A percentile compares a stretch with the other conserved stretches of the same genome.
phyloP scores from a whole-genome alignment of 2,888 invertebrate genomes.

The Eupithecia subumbrata region DNA sequence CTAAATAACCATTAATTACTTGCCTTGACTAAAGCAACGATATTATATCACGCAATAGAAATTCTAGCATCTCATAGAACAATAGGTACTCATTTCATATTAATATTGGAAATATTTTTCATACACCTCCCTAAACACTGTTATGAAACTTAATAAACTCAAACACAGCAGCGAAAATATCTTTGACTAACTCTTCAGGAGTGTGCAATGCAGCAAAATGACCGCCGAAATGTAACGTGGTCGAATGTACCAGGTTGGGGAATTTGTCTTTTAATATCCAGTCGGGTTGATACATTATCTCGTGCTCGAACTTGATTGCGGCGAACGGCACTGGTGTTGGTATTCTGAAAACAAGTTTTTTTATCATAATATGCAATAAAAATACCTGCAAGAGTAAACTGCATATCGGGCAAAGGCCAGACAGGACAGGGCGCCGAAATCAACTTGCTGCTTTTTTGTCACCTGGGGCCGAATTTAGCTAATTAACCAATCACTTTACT shows the following conservation, averaged over 20 bases:
- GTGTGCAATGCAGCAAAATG: slow-evolving; percentile 94
- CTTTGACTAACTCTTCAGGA: slow-evolving; percentile 87
- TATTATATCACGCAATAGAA: background rate
- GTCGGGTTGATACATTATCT: slow-evolving; percentile 86
- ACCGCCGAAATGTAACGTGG: slow-evolving; percentile 87
- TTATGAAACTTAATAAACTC: slow-evolving; percentile 48
- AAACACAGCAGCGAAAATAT: slow-evolving; percentile 70
- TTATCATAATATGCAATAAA: background rate
- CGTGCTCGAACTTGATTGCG: slow-evolving; percentile 89
- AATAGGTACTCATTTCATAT: background rate
- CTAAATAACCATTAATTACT: background rate
- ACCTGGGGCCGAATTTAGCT: background rate
- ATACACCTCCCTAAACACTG: background rate
- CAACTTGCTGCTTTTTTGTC: background rate
- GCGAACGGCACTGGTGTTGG: slow-evolving; percentile 88
- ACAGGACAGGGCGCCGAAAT: background rate
- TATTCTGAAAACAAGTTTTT: slow-evolving; percentile 78
- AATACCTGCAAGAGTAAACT: background rate
- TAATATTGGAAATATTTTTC: background rate
- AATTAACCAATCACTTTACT: background rate
- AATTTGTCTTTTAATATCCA: slow-evolving; percentile 85
- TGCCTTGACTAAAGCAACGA: background rate
- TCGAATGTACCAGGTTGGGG: slow-evolving; percentile 87
- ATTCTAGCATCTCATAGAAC: background rate
- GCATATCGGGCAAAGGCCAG: background rate